Evolutionary conservation across 1,140 invertebrate species (phyloP).

Genomic region (Sesamia nonagrioides): DNA sequence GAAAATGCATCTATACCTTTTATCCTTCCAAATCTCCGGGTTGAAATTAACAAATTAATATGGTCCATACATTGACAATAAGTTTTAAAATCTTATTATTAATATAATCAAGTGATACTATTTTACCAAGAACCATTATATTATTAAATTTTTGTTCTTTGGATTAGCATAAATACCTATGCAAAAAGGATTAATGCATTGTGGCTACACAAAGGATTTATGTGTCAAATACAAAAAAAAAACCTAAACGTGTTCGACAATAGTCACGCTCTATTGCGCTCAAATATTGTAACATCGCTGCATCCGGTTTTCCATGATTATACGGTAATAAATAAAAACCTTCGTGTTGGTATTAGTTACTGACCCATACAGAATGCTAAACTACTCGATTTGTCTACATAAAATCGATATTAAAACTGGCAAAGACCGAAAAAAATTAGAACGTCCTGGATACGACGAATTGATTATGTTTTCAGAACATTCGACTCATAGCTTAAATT

Average conservation of each 20-base stretch:
- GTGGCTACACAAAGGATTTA: constrained; percentile 5
- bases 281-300: constrained; percentile 62
- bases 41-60: no score
- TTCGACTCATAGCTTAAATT: background rate
- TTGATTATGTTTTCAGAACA: constrained; percentile 4
- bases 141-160: no score
- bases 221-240: constrained; percentile 56
- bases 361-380: constrained; percentile 47
- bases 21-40: no score
- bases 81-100: no score
- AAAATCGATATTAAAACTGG: constrained; percentile 27
- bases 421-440: constrained; percentile 1
- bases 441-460: constrained; percentile 17
- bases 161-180: background rate
- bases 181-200: background rate
- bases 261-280: constrained; percentile 70
- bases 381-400: constrained; percentile 30
- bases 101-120: no score
- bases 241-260: constrained; percentile 48
- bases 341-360: constrained; percentile 49
- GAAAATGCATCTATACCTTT: no score
- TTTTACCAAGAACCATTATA: no score
- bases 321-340: constrained; percentile 59
- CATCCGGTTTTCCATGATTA: constrained; percentile 66
- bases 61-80: no score